Evolutionary conservation across 53 echinoderm and acorn worm genomes (phyloP), one percentile per base, ranked within the genome.

Genomic region (Echinometra lucunter): DNA sequence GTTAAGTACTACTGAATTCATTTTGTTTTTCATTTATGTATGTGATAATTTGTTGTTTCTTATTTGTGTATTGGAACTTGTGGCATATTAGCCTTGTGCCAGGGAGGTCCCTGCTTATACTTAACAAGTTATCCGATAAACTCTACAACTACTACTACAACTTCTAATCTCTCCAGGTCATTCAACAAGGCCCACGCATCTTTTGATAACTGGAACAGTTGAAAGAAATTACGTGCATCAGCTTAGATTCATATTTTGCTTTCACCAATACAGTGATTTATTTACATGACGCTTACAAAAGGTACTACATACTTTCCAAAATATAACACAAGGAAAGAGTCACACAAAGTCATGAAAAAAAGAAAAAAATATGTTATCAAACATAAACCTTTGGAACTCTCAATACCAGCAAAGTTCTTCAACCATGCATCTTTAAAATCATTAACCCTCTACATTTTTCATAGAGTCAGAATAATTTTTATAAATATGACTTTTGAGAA

Each of bases 221-320:
- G 4, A 42, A 81, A 81, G 40, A 44, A 80, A 18, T 38, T 19
- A 19, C 40, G 23, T 81, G 16, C 21, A 81, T 42, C 3, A 42
- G 7, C 1, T 1, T 6, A 12, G 49, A 12, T 49, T n/a, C 13
- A 85, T 85, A 40, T 85, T n/a, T 16, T 5, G n/a, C 30, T 45
- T 49, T 85, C 85, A 85, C 85, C 85, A 30, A 13, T 27, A 6
- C 18, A 49, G 49, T 85, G 85, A 85, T 85, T 85, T 85, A 85
- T 85, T 85, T 85, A 85, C 85, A 85, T 47, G 49, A 83, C 27
- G 85, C 49, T 85, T 85, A 85, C 85, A 85, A 85, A 85, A 6
- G 85, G 49, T 44, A 85, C 49, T 30, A 49, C n/a, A 45, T 28
- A n/a, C 49, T 81, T 81, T 21, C 81, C 44, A 23, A 34, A 44